Evolutionary conservation across 1,140 invertebrate species (phyloP), one percentile per base, ranked within the genome.

Genomic region (Chelonus insularis): DNA sequence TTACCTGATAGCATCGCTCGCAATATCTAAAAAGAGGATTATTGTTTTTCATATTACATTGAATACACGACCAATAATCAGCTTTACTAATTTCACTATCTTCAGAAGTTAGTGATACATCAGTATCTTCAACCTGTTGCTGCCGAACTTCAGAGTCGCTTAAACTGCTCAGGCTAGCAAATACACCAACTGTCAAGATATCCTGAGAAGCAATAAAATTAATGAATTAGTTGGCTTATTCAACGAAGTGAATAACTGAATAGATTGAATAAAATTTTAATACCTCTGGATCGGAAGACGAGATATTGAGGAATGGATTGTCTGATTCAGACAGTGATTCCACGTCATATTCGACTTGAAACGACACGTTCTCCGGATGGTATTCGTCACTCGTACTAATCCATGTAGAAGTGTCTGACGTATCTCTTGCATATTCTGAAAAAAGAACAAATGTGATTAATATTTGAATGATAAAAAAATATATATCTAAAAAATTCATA

Each of bases 1-100:
- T 65, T 70, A 86, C 86, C 85, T 86, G 83, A 70, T 84, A 88
- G 70, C 87, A 89, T 74, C 85, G 86, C 74, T 87, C 83, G 74
- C 88, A 89, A 76, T 86, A 88, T 37, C 85, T 79, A 72, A 85
- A 88, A 29, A 84, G 70, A 18, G 85, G 86, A 79, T 87, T 87
- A 69, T 86, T 85, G 71, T 88, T 87, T 39, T 72, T 68, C 8
- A 80, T 81, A 16, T 82, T 82, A 72, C 88, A 89, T 61, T 84
- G 82, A 0, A 85, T 79, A 74, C 88, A 89, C 21, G 81, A 82
- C 82, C 84, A 84, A 73, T 86, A 88, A 70, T 86, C 86, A 59
- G 79, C 78, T 39, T 75, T 75, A 37, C 80, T 80, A 9, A 86
- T 75, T 67, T 85, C 85, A 48, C 80, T 81, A 73, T 87, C 86